A percentile compares a stretch with the other conserved stretches of the same genome.
Evolutionary conservation across 2,797 vertebrate genomes (phyloP).

Genomic region (Semaprochilodus insignis): DNA sequence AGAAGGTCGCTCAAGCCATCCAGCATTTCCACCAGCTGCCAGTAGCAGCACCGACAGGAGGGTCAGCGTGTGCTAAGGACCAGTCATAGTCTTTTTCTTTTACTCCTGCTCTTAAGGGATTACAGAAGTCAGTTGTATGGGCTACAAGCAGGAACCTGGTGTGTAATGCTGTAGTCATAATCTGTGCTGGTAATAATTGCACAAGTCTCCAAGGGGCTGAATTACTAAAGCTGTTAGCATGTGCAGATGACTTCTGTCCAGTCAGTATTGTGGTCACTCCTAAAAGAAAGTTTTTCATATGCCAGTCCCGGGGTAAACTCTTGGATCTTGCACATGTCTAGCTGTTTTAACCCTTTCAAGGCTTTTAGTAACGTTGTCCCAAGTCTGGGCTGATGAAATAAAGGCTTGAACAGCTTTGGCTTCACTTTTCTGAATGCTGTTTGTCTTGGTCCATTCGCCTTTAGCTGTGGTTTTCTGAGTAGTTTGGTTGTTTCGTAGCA

Average conservation of each 20-base stretch:
- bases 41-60: conserved; percentile 65
- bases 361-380: conserved; percentile 16
- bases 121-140: conserved; percentile 7
- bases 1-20: conserved; percentile 88
- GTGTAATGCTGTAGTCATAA: conserved; percentile 33
- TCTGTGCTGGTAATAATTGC: conserved; percentile 34
- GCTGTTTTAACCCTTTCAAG: not conserved
- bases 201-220: conserved; percentile 19
- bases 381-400: conserved; percentile 1
- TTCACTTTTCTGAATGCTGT: not conserved
- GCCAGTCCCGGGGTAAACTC: not conserved
- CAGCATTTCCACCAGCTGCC: conserved; percentile 86
- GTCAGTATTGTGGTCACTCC: conserved; percentile 1
- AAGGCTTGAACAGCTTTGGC: conserved; percentile 5
- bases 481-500: not conserved
- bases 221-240: conserved; percentile 36
- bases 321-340: not conserved
- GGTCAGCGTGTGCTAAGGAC: conserved; percentile 16
- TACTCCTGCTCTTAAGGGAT: not conserved
- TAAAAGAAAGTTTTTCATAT: not conserved
- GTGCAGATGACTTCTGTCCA: conserved; percentile 6
- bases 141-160: conserved; percentile 4
- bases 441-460: not conserved
- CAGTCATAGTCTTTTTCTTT: conserved; percentile 27
- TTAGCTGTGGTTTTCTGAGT: not conserved